These are phyloP conservation scores for Macaca fascicularis DNA, from an alignment of 2,113 vertebrate species.

Conservation along the genomic window DNA sequence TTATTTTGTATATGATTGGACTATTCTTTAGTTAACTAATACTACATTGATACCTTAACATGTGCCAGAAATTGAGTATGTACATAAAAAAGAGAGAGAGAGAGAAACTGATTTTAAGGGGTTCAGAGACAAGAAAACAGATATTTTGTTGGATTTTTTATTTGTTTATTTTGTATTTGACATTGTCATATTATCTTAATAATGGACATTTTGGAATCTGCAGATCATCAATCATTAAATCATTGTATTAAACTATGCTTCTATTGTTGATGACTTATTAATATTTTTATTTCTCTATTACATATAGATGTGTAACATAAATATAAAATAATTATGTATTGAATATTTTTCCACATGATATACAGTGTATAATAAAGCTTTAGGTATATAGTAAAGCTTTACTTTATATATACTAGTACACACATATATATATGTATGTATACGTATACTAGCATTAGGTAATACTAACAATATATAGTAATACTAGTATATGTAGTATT, in stretches of 20 bases:
- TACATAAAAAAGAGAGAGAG: neutral
- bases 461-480: no score
- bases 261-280: neutral
- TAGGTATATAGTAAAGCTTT: neutral
- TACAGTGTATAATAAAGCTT: neutral
- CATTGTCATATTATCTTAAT: neutral
- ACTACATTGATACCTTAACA: neutral
- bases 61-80: neutral
- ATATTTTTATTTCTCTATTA: neutral
- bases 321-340: neutral
- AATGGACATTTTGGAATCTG: neutral
- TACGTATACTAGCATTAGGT: neutral
- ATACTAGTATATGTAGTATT: neutral
- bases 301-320: neutral
- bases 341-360: neutral
- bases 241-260: neutral
- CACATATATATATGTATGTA: neutral
- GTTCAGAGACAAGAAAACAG: neutral
- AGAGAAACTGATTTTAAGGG: neutral
- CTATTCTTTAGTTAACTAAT: neutral
- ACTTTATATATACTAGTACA: no score
- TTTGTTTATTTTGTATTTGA: neutral
- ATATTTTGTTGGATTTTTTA: neutral
- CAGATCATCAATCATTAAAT: neutral
- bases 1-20: neutral